These are phyloP conservation scores for Heliothis peltigera DNA, from an alignment of 2,888 invertebrate genomes.

Conservation along the genomic window DNA sequence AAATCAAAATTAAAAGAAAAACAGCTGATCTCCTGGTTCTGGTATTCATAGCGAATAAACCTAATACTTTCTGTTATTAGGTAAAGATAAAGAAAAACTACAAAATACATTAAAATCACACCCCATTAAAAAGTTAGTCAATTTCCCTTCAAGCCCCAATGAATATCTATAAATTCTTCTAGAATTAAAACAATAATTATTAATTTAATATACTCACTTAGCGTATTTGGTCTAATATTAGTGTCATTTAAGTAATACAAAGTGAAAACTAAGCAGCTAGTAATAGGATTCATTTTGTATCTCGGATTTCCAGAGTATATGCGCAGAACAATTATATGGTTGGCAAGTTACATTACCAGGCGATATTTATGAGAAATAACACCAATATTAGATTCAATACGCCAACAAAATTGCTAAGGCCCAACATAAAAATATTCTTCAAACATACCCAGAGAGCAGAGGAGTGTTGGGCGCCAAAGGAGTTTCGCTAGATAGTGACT, in stretches of 20 bases:
- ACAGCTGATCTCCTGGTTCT: slow-evolving; percentile 4
- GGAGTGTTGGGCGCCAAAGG: slow-evolving; percentile 86
- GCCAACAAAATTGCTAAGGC: neutral
- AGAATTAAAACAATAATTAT: neutral
- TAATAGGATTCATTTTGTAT: neutral
- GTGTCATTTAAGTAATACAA: neutral
- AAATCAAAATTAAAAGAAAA: neutral
- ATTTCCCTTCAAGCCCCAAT: slow-evolving; percentile 34
- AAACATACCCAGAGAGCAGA: slow-evolving; percentile 82
- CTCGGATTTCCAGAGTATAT: too few species aligned
- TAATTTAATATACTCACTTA: neutral
- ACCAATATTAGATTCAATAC: neutral
- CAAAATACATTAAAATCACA: slow-evolving; percentile 19
- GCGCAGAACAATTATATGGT: too few species aligned
- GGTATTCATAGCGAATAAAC: slow-evolving; percentile 10
- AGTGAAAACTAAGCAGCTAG: neutral
- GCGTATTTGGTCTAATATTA: neutral
- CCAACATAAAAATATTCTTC: neutral
- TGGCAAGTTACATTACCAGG: too few species aligned
- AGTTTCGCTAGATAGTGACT: slow-evolving; percentile 86
- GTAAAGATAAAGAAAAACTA: neutral
- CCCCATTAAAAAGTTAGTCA: slow-evolving; percentile 7
- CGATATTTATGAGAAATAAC: neutral
- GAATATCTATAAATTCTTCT: neutral
- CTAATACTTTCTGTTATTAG: slow-evolving; percentile 12